Conservation (phyloP, 1,140 invertebrate species). For the Steinernema feltiae region DNA sequence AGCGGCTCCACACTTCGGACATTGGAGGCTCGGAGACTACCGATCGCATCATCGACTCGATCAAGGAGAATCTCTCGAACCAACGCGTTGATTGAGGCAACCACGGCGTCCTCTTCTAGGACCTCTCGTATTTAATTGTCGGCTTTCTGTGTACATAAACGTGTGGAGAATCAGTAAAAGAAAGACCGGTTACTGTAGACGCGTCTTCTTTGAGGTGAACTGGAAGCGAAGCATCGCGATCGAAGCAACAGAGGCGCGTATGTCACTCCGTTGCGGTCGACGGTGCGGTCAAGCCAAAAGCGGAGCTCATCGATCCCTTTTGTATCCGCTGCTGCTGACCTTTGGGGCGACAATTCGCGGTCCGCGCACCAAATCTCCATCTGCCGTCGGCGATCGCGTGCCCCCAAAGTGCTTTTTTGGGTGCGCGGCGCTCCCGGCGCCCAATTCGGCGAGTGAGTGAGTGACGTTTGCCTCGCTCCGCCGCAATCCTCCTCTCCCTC, state of each 20-base stretch:
- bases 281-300: too few species aligned
- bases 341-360: too few species aligned
- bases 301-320: too few species aligned
- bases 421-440: neutral
- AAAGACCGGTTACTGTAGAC: too few species aligned
- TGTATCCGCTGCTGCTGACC: too few species aligned
- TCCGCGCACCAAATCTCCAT: too few species aligned
- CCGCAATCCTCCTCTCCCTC: neutral
- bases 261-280: too few species aligned
- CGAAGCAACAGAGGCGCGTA: too few species aligned
- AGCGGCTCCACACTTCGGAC: slow-evolving; percentile 44
- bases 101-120: neutral
- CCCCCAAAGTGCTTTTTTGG: neutral
- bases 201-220: too few species aligned
- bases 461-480: neutral
- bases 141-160: too few species aligned
- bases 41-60: neutral
- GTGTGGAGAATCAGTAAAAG: too few species aligned
- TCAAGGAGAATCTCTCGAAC: neutral
- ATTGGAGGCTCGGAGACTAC: slow-evolving; percentile 41
- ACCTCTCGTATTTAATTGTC: neutral
- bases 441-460: neutral
- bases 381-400: neutral
- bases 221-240: too few species aligned
- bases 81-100: neutral